phyloP scores from a whole-genome alignment of 2,888 invertebrate species.

The Eustalomyia histrio region DNA sequence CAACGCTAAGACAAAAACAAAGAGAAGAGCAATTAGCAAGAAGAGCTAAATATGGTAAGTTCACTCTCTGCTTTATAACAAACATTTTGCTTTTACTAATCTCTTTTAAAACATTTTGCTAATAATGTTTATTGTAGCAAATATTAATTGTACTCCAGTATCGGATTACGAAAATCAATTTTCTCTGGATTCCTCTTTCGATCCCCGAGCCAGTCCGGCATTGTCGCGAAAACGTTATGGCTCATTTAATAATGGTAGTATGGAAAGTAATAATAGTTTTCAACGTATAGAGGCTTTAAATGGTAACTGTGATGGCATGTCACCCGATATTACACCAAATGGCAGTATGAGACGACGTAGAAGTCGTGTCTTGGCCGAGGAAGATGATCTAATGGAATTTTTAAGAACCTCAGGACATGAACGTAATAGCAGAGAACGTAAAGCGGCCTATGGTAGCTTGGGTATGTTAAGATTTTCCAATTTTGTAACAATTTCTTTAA shows the following conservation, averaged over 20 bases:
- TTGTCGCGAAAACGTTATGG: conserved; percentile 84
- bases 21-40: conserved; percentile 86
- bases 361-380: conserved; percentile 89
- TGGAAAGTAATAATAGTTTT: conserved; percentile 73
- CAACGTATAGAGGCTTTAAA: conserved; percentile 70
- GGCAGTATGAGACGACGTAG: conserved; percentile 90
- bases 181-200: conserved; percentile 88
- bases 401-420: conserved; percentile 89
- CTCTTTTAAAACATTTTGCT: no score
- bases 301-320: conserved; percentile 75
- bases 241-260: conserved; percentile 82
- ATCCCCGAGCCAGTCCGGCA: conserved; percentile 86
- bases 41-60: conserved; percentile 83
- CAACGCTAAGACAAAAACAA: conserved; percentile 87
- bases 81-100: no score
- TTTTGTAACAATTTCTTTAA: no score
- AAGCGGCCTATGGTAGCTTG: conserved; percentile 87
- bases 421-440: conserved; percentile 86
- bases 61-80: no score
- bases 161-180: conserved; percentile 87
- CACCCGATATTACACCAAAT: conserved; percentile 90
- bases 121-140: conserved; percentile 80
- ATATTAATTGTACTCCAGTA: conserved; percentile 86
- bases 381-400: conserved; percentile 93
- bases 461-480: conserved; percentile 80